Evolutionary conservation across 2,888 invertebrate species (phyloP).

Genomic region (Tipula vernalis): DNA sequence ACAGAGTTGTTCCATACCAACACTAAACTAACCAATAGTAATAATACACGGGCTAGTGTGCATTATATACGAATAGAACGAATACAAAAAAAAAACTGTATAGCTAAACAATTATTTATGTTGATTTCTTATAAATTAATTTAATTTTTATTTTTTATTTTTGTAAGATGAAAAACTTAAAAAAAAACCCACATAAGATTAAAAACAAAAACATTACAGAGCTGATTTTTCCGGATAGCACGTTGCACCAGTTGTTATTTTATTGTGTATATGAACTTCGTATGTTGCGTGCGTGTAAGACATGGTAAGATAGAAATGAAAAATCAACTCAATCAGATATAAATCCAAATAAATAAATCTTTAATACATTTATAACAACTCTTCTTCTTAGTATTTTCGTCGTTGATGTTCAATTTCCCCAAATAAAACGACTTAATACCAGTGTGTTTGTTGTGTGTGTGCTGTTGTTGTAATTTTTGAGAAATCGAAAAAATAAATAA

Average conservation of each 20-base stretch:
- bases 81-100: not conserved
- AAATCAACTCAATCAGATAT: not conserved
- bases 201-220: not conserved
- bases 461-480: not conserved
- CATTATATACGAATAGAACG: not conserved
- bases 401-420: not conserved
- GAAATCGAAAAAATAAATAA: not conserved
- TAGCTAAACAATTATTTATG: not conserved
- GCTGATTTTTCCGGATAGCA: not conserved
- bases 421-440: not conserved
- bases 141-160: not conserved
- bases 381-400: not conserved
- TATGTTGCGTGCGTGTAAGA: not conserved
- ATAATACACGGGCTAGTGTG: not conserved
- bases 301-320: not conserved
- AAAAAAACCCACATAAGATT: not conserved
- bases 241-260: not conserved
- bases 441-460: too few species aligned
- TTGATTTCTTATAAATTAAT: not conserved
- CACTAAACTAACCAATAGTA: not conserved
- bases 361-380: not conserved
- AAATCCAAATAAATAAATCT: constrained; percentile 4
- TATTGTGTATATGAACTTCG: not conserved
- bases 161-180: not conserved
- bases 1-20: not conserved